Evolutionary conservation across 2,797 vertebrate species (phyloP).

Genomic region (Peromyscus melanophrys): DNA sequence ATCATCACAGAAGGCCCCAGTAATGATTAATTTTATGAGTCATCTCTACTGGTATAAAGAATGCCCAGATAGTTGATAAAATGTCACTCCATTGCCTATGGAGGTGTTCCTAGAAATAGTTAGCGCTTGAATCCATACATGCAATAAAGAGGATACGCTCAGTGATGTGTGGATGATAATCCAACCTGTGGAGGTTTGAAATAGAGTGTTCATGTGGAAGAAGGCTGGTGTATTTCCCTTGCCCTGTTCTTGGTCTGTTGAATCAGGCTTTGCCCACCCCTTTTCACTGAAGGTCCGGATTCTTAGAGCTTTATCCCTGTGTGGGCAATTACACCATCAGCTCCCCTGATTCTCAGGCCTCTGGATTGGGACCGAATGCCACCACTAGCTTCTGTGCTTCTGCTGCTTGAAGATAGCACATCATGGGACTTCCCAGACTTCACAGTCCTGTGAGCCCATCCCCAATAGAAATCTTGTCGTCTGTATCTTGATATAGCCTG

Average conservation of each 20-base stretch:
- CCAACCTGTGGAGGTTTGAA: not conserved
- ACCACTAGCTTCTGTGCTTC: not conserved
- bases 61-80: not conserved
- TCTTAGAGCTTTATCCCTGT: not conserved
- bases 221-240: not conserved
- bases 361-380: not conserved
- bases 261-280: not conserved
- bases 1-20: not conserved
- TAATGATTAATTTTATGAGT: not conserved
- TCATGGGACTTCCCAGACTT: not conserved
- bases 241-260: not conserved
- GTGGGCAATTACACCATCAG: rapidly evolving
- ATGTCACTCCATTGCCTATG: not conserved
- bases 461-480: not conserved
- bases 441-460: not conserved
- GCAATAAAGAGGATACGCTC: not conserved
- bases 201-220: not conserved
- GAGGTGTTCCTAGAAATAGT: not conserved
- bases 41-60: not conserved
- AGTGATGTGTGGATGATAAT: not conserved
- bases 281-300: not conserved
- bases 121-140: not conserved
- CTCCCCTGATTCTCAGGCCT: not conserved
- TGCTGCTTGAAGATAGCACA: not conserved
- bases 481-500: not conserved